A percentile compares a stretch with the other conserved stretches of the same genome.
Conservation (phyloP, 2,113 vertebrate genomes). For the Condylura cristata region DNA sequence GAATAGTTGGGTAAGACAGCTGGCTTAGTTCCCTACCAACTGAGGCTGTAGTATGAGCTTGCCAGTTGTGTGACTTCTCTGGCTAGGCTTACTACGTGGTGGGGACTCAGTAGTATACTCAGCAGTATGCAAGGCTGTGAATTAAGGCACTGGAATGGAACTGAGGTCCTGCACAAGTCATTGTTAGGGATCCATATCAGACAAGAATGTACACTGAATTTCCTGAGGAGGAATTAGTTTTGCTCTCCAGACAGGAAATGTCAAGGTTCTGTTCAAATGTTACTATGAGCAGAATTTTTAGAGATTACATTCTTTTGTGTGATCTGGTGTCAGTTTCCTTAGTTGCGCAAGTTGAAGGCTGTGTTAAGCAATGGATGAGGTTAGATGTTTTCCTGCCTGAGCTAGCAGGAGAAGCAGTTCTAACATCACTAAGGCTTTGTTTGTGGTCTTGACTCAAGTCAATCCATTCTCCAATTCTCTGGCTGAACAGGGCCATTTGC, state of each 20-base stretch:
- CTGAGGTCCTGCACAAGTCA: neutral
- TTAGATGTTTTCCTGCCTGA: neutral
- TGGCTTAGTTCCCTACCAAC: neutral
- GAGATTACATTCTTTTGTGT: neutral
- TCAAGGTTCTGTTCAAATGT: neutral
- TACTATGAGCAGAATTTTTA: neutral
- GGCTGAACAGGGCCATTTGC: neutral
- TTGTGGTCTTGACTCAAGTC: neutral
- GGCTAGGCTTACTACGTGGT: neutral
- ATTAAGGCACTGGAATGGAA: neutral
- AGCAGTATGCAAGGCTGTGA: neutral
- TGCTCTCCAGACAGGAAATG: neutral
- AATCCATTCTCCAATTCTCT: neutral
- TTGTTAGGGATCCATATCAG: neutral
- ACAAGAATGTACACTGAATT: neutral
- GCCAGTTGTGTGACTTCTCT: neutral
- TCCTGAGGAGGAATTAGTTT: neutral
- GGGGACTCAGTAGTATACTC: neutral
- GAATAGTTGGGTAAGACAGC: neutral
- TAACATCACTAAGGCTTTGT: neutral
- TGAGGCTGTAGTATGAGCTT: neutral
- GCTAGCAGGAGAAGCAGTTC: neutral
- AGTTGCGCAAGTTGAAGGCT: neutral
- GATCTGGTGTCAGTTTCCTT: neutral
- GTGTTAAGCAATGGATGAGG: neutral